Evolutionary conservation across 2,888 invertebrate species (phyloP), one percentile per base, ranked within the genome.

Genomic region (Apamea sordens): DNA sequence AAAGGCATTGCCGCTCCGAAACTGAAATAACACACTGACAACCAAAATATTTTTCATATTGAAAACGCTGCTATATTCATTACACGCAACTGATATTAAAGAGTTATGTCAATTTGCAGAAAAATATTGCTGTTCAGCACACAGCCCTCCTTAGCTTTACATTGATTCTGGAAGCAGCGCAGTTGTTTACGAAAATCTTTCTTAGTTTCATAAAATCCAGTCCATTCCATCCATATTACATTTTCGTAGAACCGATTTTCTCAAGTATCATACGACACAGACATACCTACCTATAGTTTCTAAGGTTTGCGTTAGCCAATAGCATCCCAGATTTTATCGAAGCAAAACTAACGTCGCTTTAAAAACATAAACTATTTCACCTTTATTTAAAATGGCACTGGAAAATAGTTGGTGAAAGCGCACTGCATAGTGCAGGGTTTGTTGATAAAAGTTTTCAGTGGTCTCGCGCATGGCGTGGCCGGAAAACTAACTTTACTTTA

Each of bases 401-500:
- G 47, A 18, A 28, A 36, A 59, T 47, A 6, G 56, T 77, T 75
- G 44, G 32, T 32, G 28, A 56, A 18, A 11, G 21, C 6, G n/a
- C 32, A 36, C 18, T 6, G 24, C 56, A 59, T 61, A 36, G 13
- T n/a, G 24, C 13, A 21, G 6, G 6, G 24, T 59, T 8, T 32
- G 47, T 28, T 50, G 10, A 15, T 50, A 8, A 28, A 71, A 71
- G 13, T 50, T 61, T 41, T 81, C 41, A 41, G 28, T 18, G 6
- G 36, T 13, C 36, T n/a, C n/a, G 32, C 18, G 15, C 41, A 24
- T 21, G 56, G 1, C 10, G 28, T 50, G 24, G 24, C 41, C 24
- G 50, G n/a, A 4, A 18, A 28, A 71, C 36, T 8, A 70, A 81
- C 72, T 77, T 79, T 32, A 53, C 8, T 36, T 32, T 36, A 70